phyloP scores from a whole-genome alignment of 2,888 invertebrate genomes.

The Lagria hirta region DNA sequence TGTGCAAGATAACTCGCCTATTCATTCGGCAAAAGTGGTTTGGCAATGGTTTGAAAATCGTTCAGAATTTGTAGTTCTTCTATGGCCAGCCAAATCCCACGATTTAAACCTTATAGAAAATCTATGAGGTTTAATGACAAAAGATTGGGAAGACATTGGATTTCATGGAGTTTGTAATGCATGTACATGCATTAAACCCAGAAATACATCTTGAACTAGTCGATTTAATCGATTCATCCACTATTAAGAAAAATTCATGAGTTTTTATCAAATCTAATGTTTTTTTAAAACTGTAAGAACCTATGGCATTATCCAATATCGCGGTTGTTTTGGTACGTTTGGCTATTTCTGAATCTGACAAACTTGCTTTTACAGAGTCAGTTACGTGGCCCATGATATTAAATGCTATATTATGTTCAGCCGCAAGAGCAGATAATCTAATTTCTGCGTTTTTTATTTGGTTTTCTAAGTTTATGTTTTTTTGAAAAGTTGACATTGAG shows the following conservation, averaged over 20 bases:
- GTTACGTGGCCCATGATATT: constrained; percentile 32
- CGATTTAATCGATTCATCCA: too few species aligned
- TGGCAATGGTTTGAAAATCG: too few species aligned
- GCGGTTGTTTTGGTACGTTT: constrained; percentile 33
- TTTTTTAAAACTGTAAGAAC: constrained; percentile 23
- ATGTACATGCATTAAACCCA: too few species aligned
- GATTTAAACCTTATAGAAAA: too few species aligned
- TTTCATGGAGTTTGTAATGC: too few species aligned
- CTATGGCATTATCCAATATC: constrained; percentile 32
- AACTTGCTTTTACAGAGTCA: constrained; percentile 23
- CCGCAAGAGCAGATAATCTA: constrained; percentile 16
- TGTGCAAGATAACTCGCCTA: too few species aligned
- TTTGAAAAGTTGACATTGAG: constrained; percentile 14
- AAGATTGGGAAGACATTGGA: too few species aligned
- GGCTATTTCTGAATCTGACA: constrained; percentile 32
- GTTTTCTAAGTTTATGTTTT: constrained; percentile 10
- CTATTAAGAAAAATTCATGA: constrained; percentile 28
- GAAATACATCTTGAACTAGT: too few species aligned
- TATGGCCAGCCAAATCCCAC: too few species aligned
- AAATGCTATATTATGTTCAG: constrained; percentile 31
- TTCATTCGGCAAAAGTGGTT: too few species aligned
- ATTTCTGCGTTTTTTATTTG: constrained; percentile 20
- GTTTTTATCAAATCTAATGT: constrained; percentile 27
- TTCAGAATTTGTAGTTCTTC: too few species aligned
- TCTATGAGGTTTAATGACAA: too few species aligned